Conservation (phyloP, 1,140 invertebrate genomes). For the Listronotus bonariensis region DNA sequence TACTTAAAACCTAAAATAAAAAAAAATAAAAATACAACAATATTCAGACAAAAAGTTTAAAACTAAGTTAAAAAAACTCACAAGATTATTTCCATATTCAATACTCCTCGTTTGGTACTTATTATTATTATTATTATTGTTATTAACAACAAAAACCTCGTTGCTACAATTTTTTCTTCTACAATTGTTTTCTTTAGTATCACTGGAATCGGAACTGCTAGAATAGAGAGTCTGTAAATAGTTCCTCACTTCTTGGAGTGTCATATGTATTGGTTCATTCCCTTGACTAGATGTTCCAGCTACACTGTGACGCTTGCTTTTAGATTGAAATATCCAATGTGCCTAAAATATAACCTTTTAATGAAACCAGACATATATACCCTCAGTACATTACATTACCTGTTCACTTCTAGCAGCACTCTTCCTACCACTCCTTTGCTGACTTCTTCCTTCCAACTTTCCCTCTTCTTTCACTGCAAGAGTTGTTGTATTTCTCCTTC, state of each 20-base stretch:
- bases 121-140: slow-evolving; percentile 49
- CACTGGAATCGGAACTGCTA: slow-evolving; percentile 65
- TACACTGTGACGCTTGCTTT: slow-evolving; percentile 61
- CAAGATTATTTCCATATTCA: slow-evolving; percentile 14
- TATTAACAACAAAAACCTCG: slow-evolving; percentile 31
- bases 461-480: slow-evolving; percentile 55
- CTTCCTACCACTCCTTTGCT: slow-evolving; percentile 17
- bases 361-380: slow-evolving; percentile 3
- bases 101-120: slow-evolving; percentile 30
- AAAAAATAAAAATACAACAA: slow-evolving; percentile 1
- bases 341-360: slow-evolving; percentile 42
- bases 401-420: slow-evolving; percentile 18
- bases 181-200: slow-evolving; percentile 59
- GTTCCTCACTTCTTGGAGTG: slow-evolving; percentile 80
- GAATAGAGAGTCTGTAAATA: slow-evolving; percentile 80
- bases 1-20: slow-evolving; percentile 20
- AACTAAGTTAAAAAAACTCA: background rate
- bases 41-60: background rate
- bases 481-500: slow-evolving; percentile 63
- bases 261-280: slow-evolving; percentile 81
- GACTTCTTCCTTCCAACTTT: slow-evolving; percentile 1
- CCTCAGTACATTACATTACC: slow-evolving; percentile 1
- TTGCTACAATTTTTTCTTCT: slow-evolving; percentile 48
- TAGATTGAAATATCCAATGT: slow-evolving; percentile 11
- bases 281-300: slow-evolving; percentile 59